Base-by-base conservation (phyloP, 2,888 invertebrate species). In the Drosophila acutilabella region DNA sequence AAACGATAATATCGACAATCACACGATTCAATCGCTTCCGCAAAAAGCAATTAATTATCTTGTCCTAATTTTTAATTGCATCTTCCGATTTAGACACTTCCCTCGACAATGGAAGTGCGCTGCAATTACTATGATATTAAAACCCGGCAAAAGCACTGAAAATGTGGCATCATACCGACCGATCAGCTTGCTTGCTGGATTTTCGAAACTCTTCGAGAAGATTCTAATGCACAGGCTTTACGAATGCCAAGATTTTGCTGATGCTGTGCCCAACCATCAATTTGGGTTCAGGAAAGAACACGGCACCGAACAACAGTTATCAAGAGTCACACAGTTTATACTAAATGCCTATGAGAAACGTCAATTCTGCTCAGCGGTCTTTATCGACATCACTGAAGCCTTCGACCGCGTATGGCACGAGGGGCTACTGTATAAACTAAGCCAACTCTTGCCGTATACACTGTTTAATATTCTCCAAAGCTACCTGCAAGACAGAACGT, bases 191-290 rank as follows among this genome's bases (percentile, higher is more conserved):
- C 40, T 52, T 1, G 4, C 40, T 1, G 40, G 52, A 2, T 41
- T 52, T 2, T 52, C 52, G 0, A 52, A 52, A 11, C 5, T 52
- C 13, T 41, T 52, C 2, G 52, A 52, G 5, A 52, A 23, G 11
- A 11, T 52, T 6, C 23, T 52, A 1, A 11, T 52, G 14, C 4
- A 11, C 4, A 40, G 52, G 10, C 40, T 52, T 1, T 26, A 40
- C 8, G 23, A 52, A 1, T 4, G 4, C 3, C 2, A 20, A 13
- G 14, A 52, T 0, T 52, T 52, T 23, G 14, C 23, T 3, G 4
- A 26, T 0, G 52, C 40, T 2, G 42, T 60, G 2, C 45, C 60
- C 0, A 20, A 18, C 6, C 48, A 58, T 18, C 58, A 58, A 8
- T 58, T 58, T 5, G 60, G 60, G 11, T 1, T n/a, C n/a, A n/a